Percentiles rank a stretch among this genome's conserved stretches.
Evolutionary conservation across 2,113 vertebrate genomes (phyloP).

Genomic region (Chunga burmeisteri): DNA sequence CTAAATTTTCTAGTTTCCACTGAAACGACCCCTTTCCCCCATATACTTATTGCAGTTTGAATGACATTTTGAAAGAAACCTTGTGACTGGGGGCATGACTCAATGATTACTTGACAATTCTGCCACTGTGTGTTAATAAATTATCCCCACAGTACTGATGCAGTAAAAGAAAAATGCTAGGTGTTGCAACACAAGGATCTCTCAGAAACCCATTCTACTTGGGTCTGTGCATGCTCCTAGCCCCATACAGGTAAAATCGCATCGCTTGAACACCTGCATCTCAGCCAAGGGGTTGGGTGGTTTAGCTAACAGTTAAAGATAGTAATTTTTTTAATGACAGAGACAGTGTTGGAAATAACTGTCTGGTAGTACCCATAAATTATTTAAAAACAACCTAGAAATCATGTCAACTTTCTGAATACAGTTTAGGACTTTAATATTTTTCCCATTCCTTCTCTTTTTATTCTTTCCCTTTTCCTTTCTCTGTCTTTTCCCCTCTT

Average conservation of each 20-base stretch:
- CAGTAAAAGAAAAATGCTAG: background rate
- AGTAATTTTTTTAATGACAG: background rate
- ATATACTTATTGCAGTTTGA: background rate
- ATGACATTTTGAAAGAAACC: background rate
- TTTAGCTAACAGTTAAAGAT: background rate
- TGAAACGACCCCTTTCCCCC: background rate
- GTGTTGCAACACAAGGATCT: fast-evolving
- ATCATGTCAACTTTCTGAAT: background rate
- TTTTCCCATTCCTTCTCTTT: background rate
- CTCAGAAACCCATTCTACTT: background rate
- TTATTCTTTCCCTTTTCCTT: background rate
- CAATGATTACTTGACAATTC: background rate
- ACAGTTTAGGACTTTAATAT: fast-evolving
- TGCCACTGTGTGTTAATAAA: background rate
- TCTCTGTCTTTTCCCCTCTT: fast-evolving
- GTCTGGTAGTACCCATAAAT: background rate
- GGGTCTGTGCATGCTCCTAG: background rate
- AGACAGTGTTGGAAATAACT: background rate
- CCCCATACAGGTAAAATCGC: background rate
- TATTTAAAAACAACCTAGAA: background rate
- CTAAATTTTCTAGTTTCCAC: background rate
- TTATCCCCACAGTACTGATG: background rate
- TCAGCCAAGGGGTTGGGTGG: background rate
- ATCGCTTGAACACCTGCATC: background rate
- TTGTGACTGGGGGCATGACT: background rate